Base-by-base conservation (phyloP, 2,797 vertebrate genomes). In the Pipistrellus pygmaeus region DNA sequence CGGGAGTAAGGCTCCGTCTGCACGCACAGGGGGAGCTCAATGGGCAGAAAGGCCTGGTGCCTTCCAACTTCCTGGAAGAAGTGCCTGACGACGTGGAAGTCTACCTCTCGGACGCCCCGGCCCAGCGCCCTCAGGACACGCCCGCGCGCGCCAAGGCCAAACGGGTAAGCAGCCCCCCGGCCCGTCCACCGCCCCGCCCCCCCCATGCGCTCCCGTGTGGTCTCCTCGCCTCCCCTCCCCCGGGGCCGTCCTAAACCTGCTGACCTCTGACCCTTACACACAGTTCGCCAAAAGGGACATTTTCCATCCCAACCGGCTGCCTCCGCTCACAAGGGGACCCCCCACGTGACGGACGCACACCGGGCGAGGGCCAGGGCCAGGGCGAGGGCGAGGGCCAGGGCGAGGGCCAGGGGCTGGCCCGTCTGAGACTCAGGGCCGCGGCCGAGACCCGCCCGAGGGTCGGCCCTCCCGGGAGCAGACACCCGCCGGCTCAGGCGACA, bases 61-160 rank as follows among this genome's bases (percentile, higher is more conserved):
- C 99, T 97, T 99, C 99, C 96, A 99, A 99, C 98, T 99, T 99
- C 98, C 99, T 99, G 81, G 99, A 99, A 99, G 99, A 99, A 99
- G 99, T 99, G 99, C 99, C 99, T 99, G 99, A 99, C 2, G 99
- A 99, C 53, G 99, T 99, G 66, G 99, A 99, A 97, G 99, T 99
- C 96, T 99, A 99, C 97, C 99, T 99, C 27, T 99, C 99, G 0
- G 99, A 99, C 8, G 99, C 98, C 44, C 99, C 99, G 77, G 97
- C 98, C 77, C 99, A 98, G 92, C 99, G 99, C 46, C 97, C 98
- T 90, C 99, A 98, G 38, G 99, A 99, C 82, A 96, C 98, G 5
- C 99, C 99, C 21, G 93, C 85, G 85, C 98, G 99, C 90, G 98
- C 99, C 81, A 99, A 99, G 99, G 99, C 99, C 90, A 99, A 99